Conservation (phyloP, 1,140 invertebrate genomes). For the Ditylenchus dipsaci region DNA sequence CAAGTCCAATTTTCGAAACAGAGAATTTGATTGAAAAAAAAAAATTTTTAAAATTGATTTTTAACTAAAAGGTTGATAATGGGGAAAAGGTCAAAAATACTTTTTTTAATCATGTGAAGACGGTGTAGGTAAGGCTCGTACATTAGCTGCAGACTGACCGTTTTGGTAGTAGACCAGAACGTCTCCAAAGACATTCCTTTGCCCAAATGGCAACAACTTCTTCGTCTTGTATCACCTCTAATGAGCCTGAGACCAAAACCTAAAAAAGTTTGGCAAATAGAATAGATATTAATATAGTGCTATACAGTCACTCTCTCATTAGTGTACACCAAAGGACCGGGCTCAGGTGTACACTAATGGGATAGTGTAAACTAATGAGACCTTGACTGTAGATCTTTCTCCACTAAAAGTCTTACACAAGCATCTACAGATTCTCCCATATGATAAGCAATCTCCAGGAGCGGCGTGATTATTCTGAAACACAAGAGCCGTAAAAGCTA, state of each 20-base stretch:
- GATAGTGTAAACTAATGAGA: too few species aligned
- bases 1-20: too few species aligned
- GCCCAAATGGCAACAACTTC: constrained; percentile 98
- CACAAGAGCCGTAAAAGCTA: not conserved
- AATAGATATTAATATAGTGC: too few species aligned
- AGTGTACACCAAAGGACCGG: too few species aligned
- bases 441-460: constrained; percentile 89
- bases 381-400: too few species aligned
- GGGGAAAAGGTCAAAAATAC: too few species aligned
- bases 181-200: constrained; percentile 70
- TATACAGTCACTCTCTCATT: too few species aligned
- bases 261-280: too few species aligned
- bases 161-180: constrained; percentile 85
- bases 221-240: constrained; percentile 99
- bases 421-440: constrained; percentile 97
- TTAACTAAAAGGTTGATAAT: too few species aligned
- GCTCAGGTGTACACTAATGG: too few species aligned
- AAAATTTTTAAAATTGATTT: too few species aligned
- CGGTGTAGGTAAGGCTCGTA: constrained; percentile 98
- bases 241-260: constrained; percentile 94
- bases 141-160: constrained; percentile 96
- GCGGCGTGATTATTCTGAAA: constrained; percentile 86
- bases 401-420: constrained; percentile 61
- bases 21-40: too few species aligned
- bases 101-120: constrained; percentile 93